A percentile compares a stretch with the other conserved stretches of the same genome.
These are phyloP conservation scores for Ctenicera cuprea DNA, from an alignment of 2,888 invertebrate species.

Conservation along the genomic window DNA sequence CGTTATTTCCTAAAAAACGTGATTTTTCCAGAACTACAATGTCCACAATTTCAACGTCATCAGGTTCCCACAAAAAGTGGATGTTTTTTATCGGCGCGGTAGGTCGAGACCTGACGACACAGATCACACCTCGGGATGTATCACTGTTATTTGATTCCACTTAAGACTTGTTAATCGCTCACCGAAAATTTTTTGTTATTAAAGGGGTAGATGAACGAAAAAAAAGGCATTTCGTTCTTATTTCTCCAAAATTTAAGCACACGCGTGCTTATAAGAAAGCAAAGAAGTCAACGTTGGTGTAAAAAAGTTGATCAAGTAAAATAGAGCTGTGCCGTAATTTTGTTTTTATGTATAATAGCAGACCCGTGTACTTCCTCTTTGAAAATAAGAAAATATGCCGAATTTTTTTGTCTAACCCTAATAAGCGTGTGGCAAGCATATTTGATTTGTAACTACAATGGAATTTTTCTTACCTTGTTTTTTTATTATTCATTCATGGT, in stretches of 20 bases:
- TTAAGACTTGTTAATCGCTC: conserved; percentile 58
- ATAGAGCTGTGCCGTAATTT: conserved; percentile 44
- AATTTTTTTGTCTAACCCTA: conserved; percentile 16
- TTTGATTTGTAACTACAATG: conserved; percentile 4
- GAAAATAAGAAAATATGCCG: conserved; percentile 26
- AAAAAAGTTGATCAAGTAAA: conserved; percentile 43
- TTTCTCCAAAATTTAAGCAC: conserved; percentile 38
- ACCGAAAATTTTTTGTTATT: conserved; percentile 45
- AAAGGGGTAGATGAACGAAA: conserved; percentile 49
- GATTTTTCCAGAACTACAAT: conserved; percentile 53
- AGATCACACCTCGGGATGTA: conserved; percentile 63
- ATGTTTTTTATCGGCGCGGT: conserved; percentile 49
- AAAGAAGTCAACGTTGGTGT: conserved; percentile 22
- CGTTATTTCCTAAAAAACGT: conserved; percentile 47
- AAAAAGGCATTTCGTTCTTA: conserved; percentile 31
- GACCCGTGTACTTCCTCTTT: conserved; percentile 30
- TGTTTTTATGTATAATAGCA: conserved; percentile 28
- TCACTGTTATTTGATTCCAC: conserved; percentile 68
- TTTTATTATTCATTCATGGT: not conserved
- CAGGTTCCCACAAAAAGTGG: conserved; percentile 52
- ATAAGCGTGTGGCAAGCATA: conserved; percentile 10
- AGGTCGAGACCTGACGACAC: conserved; percentile 52
- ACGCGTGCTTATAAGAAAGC: conserved; percentile 33
- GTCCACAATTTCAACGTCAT: conserved; percentile 59
- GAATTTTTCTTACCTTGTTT: conserved; percentile 5